Conservation (phyloP, 1,140 invertebrate genomes). For the Drosophila ohnishii region DNA sequence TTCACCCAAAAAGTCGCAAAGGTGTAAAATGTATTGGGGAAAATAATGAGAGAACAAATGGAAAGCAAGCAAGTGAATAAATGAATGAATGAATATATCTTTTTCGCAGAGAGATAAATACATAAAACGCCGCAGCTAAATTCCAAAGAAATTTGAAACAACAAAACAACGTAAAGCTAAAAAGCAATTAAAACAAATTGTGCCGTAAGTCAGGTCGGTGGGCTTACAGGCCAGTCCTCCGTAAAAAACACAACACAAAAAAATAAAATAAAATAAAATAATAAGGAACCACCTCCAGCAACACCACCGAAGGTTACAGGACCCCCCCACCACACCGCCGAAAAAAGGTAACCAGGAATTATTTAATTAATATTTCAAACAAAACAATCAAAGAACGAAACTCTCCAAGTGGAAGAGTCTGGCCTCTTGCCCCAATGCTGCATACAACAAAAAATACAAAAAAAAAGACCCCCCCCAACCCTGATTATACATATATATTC, state of each 20-base stretch:
- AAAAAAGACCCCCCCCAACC: neutral
- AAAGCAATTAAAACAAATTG: constrained; percentile 80
- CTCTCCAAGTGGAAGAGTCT: constrained; percentile 21
- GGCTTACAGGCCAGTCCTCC: constrained; percentile 55
- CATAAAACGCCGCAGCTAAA: constrained; percentile 19
- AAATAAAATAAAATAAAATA: neutral
- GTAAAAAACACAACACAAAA: constrained; percentile 2
- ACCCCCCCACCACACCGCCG: constrained; percentile 4
- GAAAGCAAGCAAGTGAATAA: constrained; percentile 5
- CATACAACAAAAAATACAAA: constrained; percentile 10
- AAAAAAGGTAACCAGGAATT: constrained; percentile 65
- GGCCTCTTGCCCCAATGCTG: constrained; percentile 33
- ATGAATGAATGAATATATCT: constrained; percentile 7
- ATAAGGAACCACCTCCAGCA: constrained; percentile 20
- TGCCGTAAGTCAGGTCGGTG: constrained; percentile 76
- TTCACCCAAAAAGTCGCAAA: constrained; percentile 47
- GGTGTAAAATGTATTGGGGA: constrained; percentile 49
- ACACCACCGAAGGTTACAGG: constrained; percentile 7
- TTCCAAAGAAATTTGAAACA: constrained; percentile 17
- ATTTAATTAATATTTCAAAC: constrained; percentile 54
- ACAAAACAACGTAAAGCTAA: constrained; percentile 40
- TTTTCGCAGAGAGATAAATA: constrained; percentile 39
- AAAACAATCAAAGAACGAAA: constrained; percentile 42
- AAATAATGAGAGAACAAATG: constrained; percentile 21
- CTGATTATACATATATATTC: neutral